A percentile compares a stretch with the other conserved stretches of the same genome.
Evolutionary conservation across 2,113 vertebrate species (phyloP).

Genomic region (Felis catus): DNA sequence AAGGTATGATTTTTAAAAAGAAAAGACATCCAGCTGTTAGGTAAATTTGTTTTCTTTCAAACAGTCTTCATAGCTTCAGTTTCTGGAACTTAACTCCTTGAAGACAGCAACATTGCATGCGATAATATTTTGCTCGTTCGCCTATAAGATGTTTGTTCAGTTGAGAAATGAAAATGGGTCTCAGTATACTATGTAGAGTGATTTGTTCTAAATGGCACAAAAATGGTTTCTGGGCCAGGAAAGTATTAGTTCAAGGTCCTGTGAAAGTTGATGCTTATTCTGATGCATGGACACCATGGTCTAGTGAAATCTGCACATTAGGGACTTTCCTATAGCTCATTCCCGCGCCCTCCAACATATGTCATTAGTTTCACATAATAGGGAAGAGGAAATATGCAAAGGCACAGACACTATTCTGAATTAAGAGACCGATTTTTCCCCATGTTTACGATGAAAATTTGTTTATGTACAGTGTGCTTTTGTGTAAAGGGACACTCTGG

Average conservation of each 20-base stretch:
- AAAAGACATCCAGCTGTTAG: background rate
- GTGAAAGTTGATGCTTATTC: conserved; percentile 42
- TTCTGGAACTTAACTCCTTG: conserved; percentile 69
- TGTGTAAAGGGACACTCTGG: background rate
- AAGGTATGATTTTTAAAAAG: conserved; percentile 49
- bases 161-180: conserved; percentile 74
- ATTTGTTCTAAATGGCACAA: conserved; percentile 52
- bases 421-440: background rate
- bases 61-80: conserved; percentile 58
- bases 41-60: conserved; percentile 71
- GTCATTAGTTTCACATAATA: background rate
- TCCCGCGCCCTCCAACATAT: background rate
- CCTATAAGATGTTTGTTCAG: conserved; percentile 61
- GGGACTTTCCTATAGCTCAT: background rate
- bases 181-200: conserved; percentile 49
- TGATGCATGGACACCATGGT: background rate
- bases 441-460: background rate
- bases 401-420: background rate
- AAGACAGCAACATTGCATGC: conserved; percentile 25
- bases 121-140: conserved; percentile 49
- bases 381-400: background rate
- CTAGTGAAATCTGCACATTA: background rate
- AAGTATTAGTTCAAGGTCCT: conserved; percentile 44
- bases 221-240: conserved; percentile 46
- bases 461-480: background rate